Evolutionary conservation across 2,113 vertebrate species (phyloP).

Genomic region (Cygnus atratus): DNA sequence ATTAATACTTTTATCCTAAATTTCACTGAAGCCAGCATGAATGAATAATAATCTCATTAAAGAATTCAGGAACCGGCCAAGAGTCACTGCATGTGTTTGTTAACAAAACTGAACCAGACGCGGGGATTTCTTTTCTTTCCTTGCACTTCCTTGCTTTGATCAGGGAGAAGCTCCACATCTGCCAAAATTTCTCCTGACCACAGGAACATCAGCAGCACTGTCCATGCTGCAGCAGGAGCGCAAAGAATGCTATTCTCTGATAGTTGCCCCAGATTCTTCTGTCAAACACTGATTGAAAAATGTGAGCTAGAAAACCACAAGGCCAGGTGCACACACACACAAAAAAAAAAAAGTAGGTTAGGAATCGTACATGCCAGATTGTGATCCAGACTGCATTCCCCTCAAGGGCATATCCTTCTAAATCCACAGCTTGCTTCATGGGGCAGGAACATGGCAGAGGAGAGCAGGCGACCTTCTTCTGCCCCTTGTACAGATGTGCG

Average conservation of each 20-base stretch:
- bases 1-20: slow-evolving; percentile 10
- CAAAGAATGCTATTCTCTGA: neutral
- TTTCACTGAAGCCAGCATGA: slow-evolving; percentile 35
- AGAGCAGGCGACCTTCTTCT: neutral
- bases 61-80: slow-evolving; percentile 43
- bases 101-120: slow-evolving; percentile 13
- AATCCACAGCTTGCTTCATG: neutral
- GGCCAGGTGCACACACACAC: neutral
- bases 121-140: slow-evolving; percentile 12
- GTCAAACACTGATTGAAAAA: neutral
- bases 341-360: neutral
- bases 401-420: neutral
- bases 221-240: rapidly evolving
- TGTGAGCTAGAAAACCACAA: neutral
- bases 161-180: neutral
- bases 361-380: neutral
- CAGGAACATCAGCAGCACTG: neutral
- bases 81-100: slow-evolving; percentile 39
- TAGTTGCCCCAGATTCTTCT: neutral
- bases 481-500: rapidly evolving
- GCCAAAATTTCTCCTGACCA: neutral
- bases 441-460: neutral
- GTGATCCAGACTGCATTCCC: neutral
- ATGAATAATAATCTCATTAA: slow-evolving; percentile 39
- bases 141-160: slow-evolving; percentile 8